phyloP scores from a whole-genome alignment of 2,888 invertebrate species.

The Beris chalybata region DNA sequence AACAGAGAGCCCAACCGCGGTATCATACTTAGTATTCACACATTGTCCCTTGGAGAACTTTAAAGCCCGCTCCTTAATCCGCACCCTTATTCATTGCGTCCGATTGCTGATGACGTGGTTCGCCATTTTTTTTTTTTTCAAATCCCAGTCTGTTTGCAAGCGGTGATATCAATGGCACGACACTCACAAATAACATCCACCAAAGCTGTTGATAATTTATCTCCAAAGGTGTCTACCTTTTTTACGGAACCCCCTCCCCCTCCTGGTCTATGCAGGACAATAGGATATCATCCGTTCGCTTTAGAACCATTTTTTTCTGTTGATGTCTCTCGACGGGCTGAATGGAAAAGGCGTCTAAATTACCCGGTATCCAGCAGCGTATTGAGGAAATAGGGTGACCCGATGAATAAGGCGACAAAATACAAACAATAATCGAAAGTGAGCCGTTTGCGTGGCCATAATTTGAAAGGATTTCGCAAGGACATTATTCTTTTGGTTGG shows the following conservation, averaged over 20 bases:
- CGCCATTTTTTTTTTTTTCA: no score
- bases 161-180: no score
- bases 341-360: slow-evolving; percentile 15
- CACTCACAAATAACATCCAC: neutral
- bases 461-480: slow-evolving; percentile 12
- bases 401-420: slow-evolving; percentile 17
- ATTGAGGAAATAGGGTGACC: slow-evolving; percentile 11
- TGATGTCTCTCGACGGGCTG: neutral
- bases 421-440: slow-evolving; percentile 15
- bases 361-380: slow-evolving; percentile 20
- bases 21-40: slow-evolving; percentile 29
- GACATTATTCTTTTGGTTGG: neutral
- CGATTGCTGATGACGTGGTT: no score
- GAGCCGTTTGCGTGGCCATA: neutral
- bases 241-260: neutral
- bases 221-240: slow-evolving; percentile 13
- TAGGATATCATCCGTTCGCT: neutral
- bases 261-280: neutral
- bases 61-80: neutral
- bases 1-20: no score
- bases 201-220: slow-evolving; percentile 16
- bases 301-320: neutral
- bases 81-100: no score
- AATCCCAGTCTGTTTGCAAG: no score
- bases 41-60: slow-evolving; percentile 20